Evolutionary conservation across 92 coral and sea anemone genomes (phyloP).

Genomic region (Bergia sp.): DNA sequence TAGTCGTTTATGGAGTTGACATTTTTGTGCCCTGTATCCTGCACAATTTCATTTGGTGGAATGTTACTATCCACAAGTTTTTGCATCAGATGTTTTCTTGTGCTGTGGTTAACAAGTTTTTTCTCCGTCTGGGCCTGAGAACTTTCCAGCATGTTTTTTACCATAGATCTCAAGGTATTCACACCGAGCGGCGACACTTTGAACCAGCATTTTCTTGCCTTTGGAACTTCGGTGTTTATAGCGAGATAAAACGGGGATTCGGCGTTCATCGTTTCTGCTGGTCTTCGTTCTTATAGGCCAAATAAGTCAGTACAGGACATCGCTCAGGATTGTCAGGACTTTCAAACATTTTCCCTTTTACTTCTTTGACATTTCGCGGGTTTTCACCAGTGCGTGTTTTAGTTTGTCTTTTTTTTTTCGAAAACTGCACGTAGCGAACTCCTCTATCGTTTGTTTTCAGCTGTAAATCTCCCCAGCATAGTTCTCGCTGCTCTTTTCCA

Average conservation of each 20-base stretch:
- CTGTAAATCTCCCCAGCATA: not conserved
- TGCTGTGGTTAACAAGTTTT: slow-evolving; percentile 70
- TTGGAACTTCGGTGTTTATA: slow-evolving; percentile 58
- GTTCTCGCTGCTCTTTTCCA: not conserved
- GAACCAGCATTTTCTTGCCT: slow-evolving; percentile 63
- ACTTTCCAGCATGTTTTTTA: slow-evolving; percentile 50
- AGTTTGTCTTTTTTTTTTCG: not conserved
- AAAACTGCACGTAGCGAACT: not conserved
- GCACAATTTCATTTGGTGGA: slow-evolving; percentile 66
- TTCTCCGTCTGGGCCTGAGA: slow-evolving; percentile 53
- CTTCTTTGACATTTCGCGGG: slow-evolving; percentile 45
- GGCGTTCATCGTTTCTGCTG: slow-evolving; percentile 51
- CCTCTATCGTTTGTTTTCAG: not conserved
- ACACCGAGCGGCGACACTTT: slow-evolving; percentile 57
- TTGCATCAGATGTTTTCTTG: slow-evolving; percentile 65
- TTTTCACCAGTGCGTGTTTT: slow-evolving; percentile 63
- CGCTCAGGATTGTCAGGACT: slow-evolving; percentile 59
- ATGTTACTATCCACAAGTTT: slow-evolving; percentile 58
- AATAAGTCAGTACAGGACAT: slow-evolving; percentile 61
- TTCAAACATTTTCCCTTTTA: slow-evolving; percentile 37
- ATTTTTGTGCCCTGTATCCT: slow-evolving; percentile 65
- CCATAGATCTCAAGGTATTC: slow-evolving; percentile 56
- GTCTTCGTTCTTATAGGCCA: slow-evolving; percentile 63
- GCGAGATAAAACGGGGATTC: slow-evolving; percentile 67
- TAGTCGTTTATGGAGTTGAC: slow-evolving; percentile 67